These are phyloP conservation scores for Pangasianodon gigas DNA, from an alignment of 2,113 vertebrate species.

Conservation along the genomic window DNA sequence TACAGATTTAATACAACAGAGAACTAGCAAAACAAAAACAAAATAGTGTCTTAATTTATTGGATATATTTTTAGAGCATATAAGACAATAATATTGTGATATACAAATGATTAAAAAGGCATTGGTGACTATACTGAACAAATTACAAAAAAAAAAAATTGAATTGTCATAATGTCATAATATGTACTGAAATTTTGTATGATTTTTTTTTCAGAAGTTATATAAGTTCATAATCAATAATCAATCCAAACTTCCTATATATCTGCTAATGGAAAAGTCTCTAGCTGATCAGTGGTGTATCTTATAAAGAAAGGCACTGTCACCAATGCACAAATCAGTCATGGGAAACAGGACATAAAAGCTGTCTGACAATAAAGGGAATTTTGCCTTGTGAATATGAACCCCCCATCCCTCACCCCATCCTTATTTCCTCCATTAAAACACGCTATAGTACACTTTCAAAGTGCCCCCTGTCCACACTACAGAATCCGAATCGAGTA, in stretches of 20 bases:
- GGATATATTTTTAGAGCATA: background rate
- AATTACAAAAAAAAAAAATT: background rate
- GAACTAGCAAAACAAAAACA: background rate
- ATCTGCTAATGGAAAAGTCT: conserved; percentile 71
- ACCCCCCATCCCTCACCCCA: conserved; percentile 81
- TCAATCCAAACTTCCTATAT: conserved; percentile 72
- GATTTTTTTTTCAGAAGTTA: background rate
- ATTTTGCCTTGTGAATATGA: conserved; percentile 88
- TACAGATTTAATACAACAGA: background rate
- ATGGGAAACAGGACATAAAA: conserved; percentile 95
- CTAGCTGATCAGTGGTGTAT: conserved; percentile 86
- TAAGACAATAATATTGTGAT: background rate
- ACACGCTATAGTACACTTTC: conserved; percentile 78
- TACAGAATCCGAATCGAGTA: conserved; percentile 91
- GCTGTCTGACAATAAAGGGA: conserved; percentile 87
- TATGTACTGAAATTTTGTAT: background rate
- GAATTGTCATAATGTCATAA: background rate
- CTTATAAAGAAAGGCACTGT: conserved; percentile 85
- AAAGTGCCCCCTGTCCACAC: conserved; percentile 81
- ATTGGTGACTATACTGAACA: background rate
- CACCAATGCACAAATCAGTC: conserved; percentile 90
- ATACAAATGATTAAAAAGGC: background rate
- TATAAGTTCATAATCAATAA: no score
- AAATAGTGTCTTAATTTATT: background rate
- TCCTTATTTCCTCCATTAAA: conserved; percentile 86